These are phyloP conservation scores for Herminia tarsipennalis DNA, from an alignment of 2,888 invertebrate genomes.

Conservation along the genomic window DNA sequence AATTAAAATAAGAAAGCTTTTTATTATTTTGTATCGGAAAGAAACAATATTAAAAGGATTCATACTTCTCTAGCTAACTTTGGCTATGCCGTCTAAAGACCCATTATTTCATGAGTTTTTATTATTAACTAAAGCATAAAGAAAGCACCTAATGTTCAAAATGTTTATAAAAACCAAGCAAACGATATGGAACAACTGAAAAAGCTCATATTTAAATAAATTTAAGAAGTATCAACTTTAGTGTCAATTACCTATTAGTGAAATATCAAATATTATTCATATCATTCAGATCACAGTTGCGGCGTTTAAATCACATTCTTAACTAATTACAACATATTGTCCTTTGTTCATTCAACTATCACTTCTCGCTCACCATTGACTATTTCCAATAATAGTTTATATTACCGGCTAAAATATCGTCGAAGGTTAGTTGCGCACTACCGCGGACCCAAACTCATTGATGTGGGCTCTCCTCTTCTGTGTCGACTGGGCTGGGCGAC, in stretches of 20 bases:
- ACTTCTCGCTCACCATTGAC: constrained; percentile 69
- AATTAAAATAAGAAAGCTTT: constrained; percentile 41
- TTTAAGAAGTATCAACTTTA: constrained; percentile 72
- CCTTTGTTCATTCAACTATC: constrained; percentile 78
- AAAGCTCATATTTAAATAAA: constrained; percentile 58
- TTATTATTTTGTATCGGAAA: constrained; percentile 40
- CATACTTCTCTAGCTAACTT: constrained; percentile 80
- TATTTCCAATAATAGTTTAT: constrained; percentile 61
- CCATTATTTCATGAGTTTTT: constrained; percentile 61
- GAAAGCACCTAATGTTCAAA: constrained; percentile 76
- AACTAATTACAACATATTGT: constrained; percentile 84
- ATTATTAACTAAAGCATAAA: constrained; percentile 73
- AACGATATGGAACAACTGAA: constrained; percentile 54
- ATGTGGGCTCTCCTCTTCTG: constrained; percentile 92
- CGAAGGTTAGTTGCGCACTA: constrained; percentile 62
- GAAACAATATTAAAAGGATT: constrained; percentile 65
- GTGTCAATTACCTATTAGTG: constrained; percentile 83
- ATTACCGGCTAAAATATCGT: constrained; percentile 62
- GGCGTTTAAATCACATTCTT: constrained; percentile 86
- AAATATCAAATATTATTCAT: constrained; percentile 86
- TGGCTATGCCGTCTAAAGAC: constrained; percentile 81
- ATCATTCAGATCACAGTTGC: constrained; percentile 87
- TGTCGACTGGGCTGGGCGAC: constrained; percentile 94
- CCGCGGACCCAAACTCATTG: constrained; percentile 75
- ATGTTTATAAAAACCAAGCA: constrained; percentile 59